Percentiles rank a stretch among this genome's conserved stretches.
Conservation (phyloP, 2,113 vertebrate species). For the Onychostoma macrolepis region DNA sequence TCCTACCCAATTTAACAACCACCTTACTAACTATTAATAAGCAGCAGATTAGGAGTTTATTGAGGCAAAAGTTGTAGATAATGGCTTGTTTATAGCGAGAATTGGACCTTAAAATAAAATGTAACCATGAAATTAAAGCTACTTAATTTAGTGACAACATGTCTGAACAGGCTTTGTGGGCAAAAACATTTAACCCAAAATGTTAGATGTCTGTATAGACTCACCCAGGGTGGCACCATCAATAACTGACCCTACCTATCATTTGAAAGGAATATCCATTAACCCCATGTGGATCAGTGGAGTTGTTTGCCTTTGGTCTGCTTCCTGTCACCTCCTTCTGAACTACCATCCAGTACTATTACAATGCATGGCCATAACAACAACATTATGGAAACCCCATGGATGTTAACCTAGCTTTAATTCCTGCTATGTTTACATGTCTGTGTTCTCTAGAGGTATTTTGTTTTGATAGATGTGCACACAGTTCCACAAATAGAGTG, state of each 20-base stretch:
- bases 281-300: conserved; percentile 25
- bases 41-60: no score
- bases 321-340: conserved; percentile 41
- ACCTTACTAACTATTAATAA: no score
- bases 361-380: conserved; percentile 13
- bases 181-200: neutral
- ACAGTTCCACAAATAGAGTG: neutral
- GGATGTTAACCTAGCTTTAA: neutral
- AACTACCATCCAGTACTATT: neutral
- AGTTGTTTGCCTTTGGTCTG: conserved; percentile 18
- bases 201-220: neutral
- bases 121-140: neutral
- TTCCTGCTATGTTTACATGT: neutral
- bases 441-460: neutral
- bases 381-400: conserved; percentile 19
- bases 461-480: neutral
- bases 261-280: neutral
- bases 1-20: no score
- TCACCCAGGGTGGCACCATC: neutral
- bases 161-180: neutral
- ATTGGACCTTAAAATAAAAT: no score
- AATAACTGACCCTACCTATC: conserved; percentile 11
- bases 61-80: no score
- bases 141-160: neutral
- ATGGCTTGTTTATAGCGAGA: no score